Base-by-base conservation (phyloP, 30 jellyfish, hydroid and myxozoan genomes). In the Phacellophora camtschatica region DNA sequence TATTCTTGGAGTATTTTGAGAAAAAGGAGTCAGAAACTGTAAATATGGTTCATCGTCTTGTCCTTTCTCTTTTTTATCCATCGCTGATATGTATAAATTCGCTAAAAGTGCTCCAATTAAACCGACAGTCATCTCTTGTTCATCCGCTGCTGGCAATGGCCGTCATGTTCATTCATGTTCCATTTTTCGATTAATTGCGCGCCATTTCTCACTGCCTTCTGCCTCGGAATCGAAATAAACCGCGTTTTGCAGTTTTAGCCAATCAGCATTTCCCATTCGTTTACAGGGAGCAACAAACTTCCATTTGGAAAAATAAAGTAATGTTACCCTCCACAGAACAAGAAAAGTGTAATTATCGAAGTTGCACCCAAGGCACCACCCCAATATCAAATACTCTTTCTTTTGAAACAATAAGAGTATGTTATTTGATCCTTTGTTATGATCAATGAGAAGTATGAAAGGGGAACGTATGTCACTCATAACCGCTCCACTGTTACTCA, bases 161-260 rank as follows among this genome's bases (percentile, higher is more conserved):
- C n/a, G n/a, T n/a, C n/a, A n/a, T n/a, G n/a, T n/a, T n/a, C n/a
- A n/a, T n/a, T n/a, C n/a, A n/a, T n/a, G n/a, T n/a, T 68, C 37
- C 0, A 24, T 62, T 12, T 27, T 15, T 29, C 59, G 19, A 18
- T 45, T 66, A 54, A 68, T 55, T 53, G 63, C 74, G 90, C 90
- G 90, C 90, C 74, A 28, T 61, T 77, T 62, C 62, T 18, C n/a
- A n/a, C n/a, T n/a, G n/a, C n/a, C n/a, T n/a, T n/a, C 63, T 42
- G 90, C 90, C 90, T 77, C 90, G 90, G 64, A 77, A 77, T 77
- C 90, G 27, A 77, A 77, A 62, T 74, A 19, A 77, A 77, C 90
- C 90, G 90, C 90, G 45, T 42, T 77, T 62, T 15, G 37, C 51
- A 62, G 34, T 28, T 5, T n/a, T 1, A 48, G 48, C 90, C 90